Evolutionary conservation across 2,797 vertebrate species (phyloP), one percentile per base, ranked within the genome.

Genomic region (Schizopygopsis malacanthus): DNA sequence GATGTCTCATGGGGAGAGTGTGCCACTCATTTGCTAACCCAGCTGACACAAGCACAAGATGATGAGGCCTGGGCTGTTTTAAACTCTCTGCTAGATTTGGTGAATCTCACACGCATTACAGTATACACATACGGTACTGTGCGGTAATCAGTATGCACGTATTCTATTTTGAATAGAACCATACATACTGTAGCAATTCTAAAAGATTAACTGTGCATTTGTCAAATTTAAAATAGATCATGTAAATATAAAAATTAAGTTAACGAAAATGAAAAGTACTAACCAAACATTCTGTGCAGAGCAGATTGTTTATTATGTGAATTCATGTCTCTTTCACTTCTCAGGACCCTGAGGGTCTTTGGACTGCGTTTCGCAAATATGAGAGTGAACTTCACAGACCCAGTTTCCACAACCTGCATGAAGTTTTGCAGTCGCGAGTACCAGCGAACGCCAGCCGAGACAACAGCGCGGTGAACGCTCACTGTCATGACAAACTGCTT

Each of bases 11-110:
- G 94, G 85, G 91, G 90, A 8, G 85, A 93, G 33, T 94, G 92
- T 83, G 86, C 88, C 12, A 82, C 91, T 82, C 65, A 88, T 78
- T 92, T 96, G 50, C 71, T 96, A 86, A 91, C 59, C 25, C 90
- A 87, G 67, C 90, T 96, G 61, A 89, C 91, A 47, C 92, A 92
- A 87, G 87, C 92, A 28, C 96, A 96, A 22, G 94, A 96, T 0
- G 65, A 87, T 41, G 92, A 94, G 84, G 88, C 90, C 20, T 90
- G 86, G 67, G 84, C 28, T 13, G 72, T 94, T 67, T 89, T 94
- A 86, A 78, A 87, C 56, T 69, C 84, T 1, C 56, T 95, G 56
- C 82, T 87, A 76, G 81, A 90, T 71, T 81, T 87, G 89, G 95
- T 95, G 87, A 92, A 70, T 87, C 88, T 81, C 2, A 79, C 11